phyloP scores from a whole-genome alignment of 2,113 vertebrate species.

The Chionodraco myersi region DNA sequence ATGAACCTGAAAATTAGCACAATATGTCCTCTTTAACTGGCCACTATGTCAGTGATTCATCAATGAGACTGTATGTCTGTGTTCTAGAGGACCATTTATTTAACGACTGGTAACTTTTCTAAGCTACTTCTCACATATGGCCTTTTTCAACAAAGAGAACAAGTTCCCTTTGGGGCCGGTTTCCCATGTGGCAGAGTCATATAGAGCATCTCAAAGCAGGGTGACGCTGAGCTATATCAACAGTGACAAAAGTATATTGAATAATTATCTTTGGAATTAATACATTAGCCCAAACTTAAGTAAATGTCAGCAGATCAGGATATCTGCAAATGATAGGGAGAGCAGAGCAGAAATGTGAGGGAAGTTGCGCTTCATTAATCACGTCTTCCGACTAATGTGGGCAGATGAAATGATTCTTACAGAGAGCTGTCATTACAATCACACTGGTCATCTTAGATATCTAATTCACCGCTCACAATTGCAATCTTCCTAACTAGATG shows the following conservation, averaged over 20 bases:
- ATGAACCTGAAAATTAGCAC: too few relatives aligned
- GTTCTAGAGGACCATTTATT: conserved; percentile 70
- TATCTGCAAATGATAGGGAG: conserved; percentile 87
- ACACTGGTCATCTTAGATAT: conserved; percentile 91
- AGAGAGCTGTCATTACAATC: conserved; percentile 92
- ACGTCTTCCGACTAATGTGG: conserved; percentile 94
- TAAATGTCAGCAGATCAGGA: conserved; percentile 95
- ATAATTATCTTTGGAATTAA: conserved; percentile 98
- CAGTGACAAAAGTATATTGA: conserved; percentile 99
- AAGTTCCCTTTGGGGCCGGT: conserved; percentile 8
- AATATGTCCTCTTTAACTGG: too few relatives aligned
- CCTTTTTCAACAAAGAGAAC: conserved; percentile 38
- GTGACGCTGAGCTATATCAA: conserved; percentile 96
- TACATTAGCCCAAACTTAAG: conserved; percentile 96
- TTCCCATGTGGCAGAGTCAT: conserved; percentile 36
- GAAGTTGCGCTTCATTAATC: conserved; percentile 94
- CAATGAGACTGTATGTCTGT: neutral
- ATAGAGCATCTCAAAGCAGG: conserved; percentile 63
- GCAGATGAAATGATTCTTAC: conserved; percentile 98
- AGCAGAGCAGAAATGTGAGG: conserved; percentile 91
- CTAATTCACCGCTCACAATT: conserved; percentile 88
- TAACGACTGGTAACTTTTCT: conserved; percentile 43
- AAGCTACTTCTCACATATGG: conserved; percentile 57
- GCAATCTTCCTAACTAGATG: conserved; percentile 55
- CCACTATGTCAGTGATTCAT: neutral